Percentiles rank a stretch among this genome's conserved stretches.
Conservation (phyloP, 30 jellyfish, hydroid and myxozoan species). For the Calvadosia cruxmelitensis region DNA sequence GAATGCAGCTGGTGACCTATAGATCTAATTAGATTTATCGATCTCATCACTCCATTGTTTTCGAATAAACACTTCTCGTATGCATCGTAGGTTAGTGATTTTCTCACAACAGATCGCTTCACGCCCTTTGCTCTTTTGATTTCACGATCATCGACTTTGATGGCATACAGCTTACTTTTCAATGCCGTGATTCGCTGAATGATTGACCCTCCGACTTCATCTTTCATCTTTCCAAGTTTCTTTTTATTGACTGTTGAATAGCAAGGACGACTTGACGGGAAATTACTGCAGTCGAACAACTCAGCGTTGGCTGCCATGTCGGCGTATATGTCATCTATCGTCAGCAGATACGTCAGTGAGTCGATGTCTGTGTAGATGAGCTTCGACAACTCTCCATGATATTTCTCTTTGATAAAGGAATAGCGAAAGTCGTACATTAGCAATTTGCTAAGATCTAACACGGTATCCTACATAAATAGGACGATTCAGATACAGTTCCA, state of each 20-base stretch:
- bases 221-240: background rate
- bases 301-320: background rate
- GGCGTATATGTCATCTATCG: background rate
- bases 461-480: conserved; percentile 50
- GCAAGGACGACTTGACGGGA: background rate
- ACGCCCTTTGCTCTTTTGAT: background rate
- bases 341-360: background rate
- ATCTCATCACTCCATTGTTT: background rate
- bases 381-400: conserved; percentile 12
- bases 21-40: background rate
- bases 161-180: background rate
- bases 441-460: conserved; percentile 39
- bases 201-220: background rate
- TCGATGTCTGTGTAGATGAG: conserved; percentile 32
- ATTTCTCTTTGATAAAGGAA: conserved; percentile 27
- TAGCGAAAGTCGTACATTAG: conserved; percentile 58
- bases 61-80: background rate
- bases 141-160: background rate
- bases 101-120: background rate
- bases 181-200: background rate
- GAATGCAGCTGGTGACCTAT: background rate
- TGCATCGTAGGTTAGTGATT: background rate
- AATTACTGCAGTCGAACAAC: background rate
- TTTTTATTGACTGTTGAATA: background rate
- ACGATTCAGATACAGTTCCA: conserved; percentile 11